Evolutionary conservation across 2,888 invertebrate genomes (phyloP).

Genomic region (Melieria picta): DNA sequence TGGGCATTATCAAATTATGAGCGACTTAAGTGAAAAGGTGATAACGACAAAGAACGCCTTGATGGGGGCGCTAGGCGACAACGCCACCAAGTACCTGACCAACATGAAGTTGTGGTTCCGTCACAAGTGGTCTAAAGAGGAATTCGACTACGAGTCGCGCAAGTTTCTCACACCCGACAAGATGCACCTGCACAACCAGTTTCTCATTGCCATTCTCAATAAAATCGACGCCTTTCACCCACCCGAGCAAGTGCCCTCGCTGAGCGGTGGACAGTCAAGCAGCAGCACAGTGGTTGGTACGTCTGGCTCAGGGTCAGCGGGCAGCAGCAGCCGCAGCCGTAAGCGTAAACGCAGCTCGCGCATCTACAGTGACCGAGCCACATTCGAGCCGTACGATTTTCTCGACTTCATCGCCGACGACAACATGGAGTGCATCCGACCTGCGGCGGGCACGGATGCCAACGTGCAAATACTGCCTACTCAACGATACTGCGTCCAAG

Average conservation of each 20-base stretch:
- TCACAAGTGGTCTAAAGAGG: constrained; percentile 80
- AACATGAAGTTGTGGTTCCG: constrained; percentile 82
- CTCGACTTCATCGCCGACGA: constrained; percentile 71
- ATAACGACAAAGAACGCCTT: constrained; percentile 58
- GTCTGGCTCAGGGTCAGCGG: constrained; percentile 38
- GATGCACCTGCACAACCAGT: constrained; percentile 85
- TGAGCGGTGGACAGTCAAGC: constrained; percentile 14
- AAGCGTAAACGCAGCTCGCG: constrained; percentile 69
- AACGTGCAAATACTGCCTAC: constrained; percentile 56
- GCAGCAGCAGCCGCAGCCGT: constrained; percentile 53
- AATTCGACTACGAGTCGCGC: constrained; percentile 83
- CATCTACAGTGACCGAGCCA: constrained; percentile 69
- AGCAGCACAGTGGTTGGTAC: background rate
- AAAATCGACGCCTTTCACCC: constrained; percentile 70
- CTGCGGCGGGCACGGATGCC: constrained; percentile 55
- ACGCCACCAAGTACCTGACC: constrained; percentile 75
- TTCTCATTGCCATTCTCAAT: constrained; percentile 80
- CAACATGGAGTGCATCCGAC: constrained; percentile 56
- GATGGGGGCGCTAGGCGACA: constrained; percentile 72
- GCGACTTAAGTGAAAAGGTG: constrained; percentile 56
- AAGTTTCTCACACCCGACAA: constrained; percentile 78
- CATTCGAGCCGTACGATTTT: constrained; percentile 72
- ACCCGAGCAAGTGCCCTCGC: constrained; percentile 45
- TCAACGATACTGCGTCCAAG: constrained; percentile 74
- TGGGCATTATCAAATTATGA: constrained; percentile 44